These are phyloP conservation scores for Carcharodon carcharias DNA, from an alignment of 2,797 vertebrate species.

Conservation along the genomic window DNA sequence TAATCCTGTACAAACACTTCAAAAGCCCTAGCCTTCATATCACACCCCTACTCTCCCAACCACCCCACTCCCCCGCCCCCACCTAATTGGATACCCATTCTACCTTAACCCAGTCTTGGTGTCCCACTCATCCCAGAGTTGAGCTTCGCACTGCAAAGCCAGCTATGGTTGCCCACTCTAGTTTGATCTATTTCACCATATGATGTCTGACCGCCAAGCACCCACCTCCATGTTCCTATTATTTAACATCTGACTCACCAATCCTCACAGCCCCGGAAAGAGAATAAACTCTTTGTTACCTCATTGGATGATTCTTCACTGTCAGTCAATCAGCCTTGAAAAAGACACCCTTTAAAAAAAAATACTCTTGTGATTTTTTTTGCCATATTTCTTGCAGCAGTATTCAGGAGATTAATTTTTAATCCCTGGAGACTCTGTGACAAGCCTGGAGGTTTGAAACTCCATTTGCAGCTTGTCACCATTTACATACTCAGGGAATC, in stretches of 20 bases:
- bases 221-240: background rate
- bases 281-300: too few species aligned
- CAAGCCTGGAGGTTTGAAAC: background rate
- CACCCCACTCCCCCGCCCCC: background rate
- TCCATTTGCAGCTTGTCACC: background rate
- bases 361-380: background rate
- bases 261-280: background rate
- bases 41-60: background rate
- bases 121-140: too few species aligned
- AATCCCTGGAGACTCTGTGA: background rate
- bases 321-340: background rate
- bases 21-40: background rate
- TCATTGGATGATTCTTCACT: background rate
- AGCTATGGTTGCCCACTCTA: too few species aligned
- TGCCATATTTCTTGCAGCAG: background rate
- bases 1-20: background rate
- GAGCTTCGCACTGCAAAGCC: background rate
- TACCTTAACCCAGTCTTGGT: background rate
- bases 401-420: background rate
- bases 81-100: background rate
- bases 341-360: background rate
- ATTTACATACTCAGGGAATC: background rate
- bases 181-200: background rate
- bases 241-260: background rate
- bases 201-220: background rate